Conservation (phyloP, 2,888 invertebrate species). For the Brachyptera risi region DNA sequence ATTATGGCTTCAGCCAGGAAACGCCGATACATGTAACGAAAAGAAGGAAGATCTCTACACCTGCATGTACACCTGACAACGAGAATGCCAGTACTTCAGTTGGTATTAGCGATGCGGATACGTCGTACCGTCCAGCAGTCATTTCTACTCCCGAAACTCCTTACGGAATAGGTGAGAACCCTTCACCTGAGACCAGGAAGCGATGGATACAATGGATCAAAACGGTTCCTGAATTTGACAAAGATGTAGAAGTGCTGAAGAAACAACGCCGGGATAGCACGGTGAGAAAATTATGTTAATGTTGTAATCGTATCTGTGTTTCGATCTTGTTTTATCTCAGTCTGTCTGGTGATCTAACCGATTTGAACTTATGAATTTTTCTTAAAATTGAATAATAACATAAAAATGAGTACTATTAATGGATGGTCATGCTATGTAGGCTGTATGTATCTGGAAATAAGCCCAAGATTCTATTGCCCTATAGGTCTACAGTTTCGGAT, state of each 20-base stretch:
- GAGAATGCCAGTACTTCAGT: not conserved
- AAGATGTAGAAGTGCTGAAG: constrained; percentile 39
- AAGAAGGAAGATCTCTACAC: too few species aligned
- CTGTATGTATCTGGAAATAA: too few species aligned
- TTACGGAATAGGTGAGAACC: constrained; percentile 50
- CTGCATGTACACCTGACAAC: not conserved
- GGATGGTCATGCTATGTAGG: too few species aligned
- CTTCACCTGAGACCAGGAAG: constrained; percentile 51
- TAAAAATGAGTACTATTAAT: too few species aligned
- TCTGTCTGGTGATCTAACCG: too few species aligned
- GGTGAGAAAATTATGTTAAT: too few species aligned
- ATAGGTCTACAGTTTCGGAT: too few species aligned
- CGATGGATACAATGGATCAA: constrained; percentile 49
- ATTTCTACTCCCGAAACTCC: constrained; percentile 55
- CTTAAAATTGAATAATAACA: too few species aligned
- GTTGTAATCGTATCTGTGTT: too few species aligned
- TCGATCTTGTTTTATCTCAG: too few species aligned
- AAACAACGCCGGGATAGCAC: not conserved
- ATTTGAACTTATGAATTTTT: too few species aligned
- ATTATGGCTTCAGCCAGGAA: constrained; percentile 24
- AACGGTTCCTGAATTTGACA: constrained; percentile 45
- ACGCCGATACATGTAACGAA: constrained; percentile 23
- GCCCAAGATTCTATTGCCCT: too few species aligned
- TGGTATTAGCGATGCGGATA: not conserved
- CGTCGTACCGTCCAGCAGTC: constrained; percentile 38